Evolutionary conservation across 2,888 invertebrate genomes (phyloP), one percentile per base, ranked within the genome.

Genomic region (Portevinia maculata): DNA sequence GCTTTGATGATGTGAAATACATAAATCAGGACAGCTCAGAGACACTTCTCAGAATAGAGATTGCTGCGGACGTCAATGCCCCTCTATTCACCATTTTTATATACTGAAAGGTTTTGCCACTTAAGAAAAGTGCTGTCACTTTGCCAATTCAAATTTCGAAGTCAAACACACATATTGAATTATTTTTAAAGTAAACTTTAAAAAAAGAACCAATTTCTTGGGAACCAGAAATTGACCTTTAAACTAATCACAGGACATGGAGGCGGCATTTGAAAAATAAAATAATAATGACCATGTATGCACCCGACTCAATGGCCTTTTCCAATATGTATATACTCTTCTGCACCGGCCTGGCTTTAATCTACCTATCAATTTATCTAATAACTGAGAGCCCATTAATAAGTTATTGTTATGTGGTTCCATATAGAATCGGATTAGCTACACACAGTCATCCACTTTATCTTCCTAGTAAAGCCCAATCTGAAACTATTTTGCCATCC

Each of bases 401-500:
- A 53, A 65, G 39, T 52, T 65, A 19, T n/a, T n/a, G n/a, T 21
- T 24, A 28, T 70, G 41, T 34, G 52, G 62, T 62, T 73, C 73
- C 59, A 73, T n/a, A n/a, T 53, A 37, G 24, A 73, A 73, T 73
- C 46, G 46, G 44, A 64, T 62, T 73, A 73, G 46, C 41, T 53
- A 17, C 53, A 53, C 46, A 37, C 13, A 24, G 4, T 15, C 9
- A 32, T 11, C 19, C 11, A 15, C 15, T 57, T 52, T 37, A 44
- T 65, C 30, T 44, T 30, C 17, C 9, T 15, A 53, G 44, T 30
- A 52, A 52, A 17, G 21, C 48, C 55, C 55, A 70, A 62, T 70
- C 48, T 57, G 71, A 64, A 78, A 34, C 65, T 65, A 37, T 52
- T 78, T 73, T 30, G 19, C 59, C 52, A 59, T 65, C 64, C 59